A percentile compares a stretch with the other conserved stretches of the same genome.
phyloP scores from a whole-genome alignment of 2,888 invertebrate species.

The Lathronympha strigana region DNA sequence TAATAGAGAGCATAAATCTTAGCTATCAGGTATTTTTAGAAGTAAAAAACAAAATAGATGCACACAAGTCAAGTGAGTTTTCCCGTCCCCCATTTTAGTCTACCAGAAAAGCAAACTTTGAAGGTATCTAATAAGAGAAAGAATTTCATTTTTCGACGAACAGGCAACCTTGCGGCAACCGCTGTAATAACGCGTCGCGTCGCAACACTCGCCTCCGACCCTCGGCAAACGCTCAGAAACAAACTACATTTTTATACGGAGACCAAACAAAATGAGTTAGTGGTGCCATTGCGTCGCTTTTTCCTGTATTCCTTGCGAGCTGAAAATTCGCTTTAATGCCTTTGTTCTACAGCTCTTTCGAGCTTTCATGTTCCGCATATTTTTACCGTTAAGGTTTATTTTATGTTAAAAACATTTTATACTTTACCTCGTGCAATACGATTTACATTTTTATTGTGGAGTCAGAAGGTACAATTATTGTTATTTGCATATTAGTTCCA shows the following conservation, averaged over 20 bases:
- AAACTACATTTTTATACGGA: conserved; percentile 79
- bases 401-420: conserved; percentile 60
- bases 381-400: conserved; percentile 67
- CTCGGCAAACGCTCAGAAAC: conserved; percentile 69
- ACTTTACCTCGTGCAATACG: conserved; percentile 52
- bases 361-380: conserved; percentile 72
- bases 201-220: conserved; percentile 49
- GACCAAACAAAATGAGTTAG: conserved; percentile 79
- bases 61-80: not conserved
- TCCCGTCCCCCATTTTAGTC: not conserved
- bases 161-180: conserved; percentile 57
- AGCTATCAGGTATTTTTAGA: not conserved
- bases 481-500: not conserved
- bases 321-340: conserved; percentile 81
- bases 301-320: conserved; percentile 70
- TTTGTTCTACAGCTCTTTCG: conserved; percentile 80
- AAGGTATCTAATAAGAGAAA: conserved; percentile 53
- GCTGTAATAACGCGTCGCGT: conserved; percentile 61
- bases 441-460: conserved; percentile 21
- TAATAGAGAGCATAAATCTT: not conserved
- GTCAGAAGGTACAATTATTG: not conserved
- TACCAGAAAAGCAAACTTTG: conserved; percentile 15
- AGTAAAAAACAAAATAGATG: not conserved
- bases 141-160: conserved; percentile 58
- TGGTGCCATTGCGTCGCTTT: conserved; percentile 73